These are phyloP conservation scores for Gobiocypris rarus DNA, from an alignment of 2,113 vertebrate species.

Conservation along the genomic window DNA sequence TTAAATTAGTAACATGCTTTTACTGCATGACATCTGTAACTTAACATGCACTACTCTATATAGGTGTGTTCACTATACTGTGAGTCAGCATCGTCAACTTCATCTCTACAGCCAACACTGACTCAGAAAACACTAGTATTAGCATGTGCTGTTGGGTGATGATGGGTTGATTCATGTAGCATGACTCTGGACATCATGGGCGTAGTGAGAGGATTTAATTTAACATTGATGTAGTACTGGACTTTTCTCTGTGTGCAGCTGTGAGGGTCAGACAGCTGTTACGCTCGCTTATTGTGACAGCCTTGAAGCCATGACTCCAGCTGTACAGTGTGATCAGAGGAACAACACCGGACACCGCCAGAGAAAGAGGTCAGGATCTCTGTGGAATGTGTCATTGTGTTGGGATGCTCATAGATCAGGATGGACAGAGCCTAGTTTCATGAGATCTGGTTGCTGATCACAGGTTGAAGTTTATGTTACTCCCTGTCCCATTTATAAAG, in stretches of 20 bases:
- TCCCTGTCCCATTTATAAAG: background rate
- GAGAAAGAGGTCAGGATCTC: slow-evolving; percentile 26
- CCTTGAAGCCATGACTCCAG: slow-evolving; percentile 58
- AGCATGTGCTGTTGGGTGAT: background rate
- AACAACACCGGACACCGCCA: background rate
- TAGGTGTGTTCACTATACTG: too few species aligned
- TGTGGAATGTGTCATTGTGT: slow-evolving; percentile 24
- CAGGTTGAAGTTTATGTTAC: background rate
- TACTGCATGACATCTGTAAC: too few species aligned
- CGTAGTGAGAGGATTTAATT: background rate
- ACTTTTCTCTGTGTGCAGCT: slow-evolving; percentile 10
- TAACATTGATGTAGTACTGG: too few species aligned
- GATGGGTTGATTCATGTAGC: background rate
- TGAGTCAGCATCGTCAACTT: too few species aligned
- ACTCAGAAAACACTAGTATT: too few species aligned
- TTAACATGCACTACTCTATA: too few species aligned
- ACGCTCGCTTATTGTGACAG: slow-evolving; percentile 9
- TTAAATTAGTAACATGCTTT: too few species aligned
- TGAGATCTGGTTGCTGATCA: background rate
- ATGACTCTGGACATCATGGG: background rate
- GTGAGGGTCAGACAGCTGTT: slow-evolving; percentile 65
- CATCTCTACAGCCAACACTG: too few species aligned
- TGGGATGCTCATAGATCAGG: slow-evolving; percentile 44
- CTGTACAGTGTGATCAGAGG: slow-evolving; percentile 58
- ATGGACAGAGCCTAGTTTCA: background rate